Evolutionary conservation across 2,797 vertebrate species (phyloP), one percentile per base, ranked within the genome.

Genomic region (Macroramphosus scolopax): DNA sequence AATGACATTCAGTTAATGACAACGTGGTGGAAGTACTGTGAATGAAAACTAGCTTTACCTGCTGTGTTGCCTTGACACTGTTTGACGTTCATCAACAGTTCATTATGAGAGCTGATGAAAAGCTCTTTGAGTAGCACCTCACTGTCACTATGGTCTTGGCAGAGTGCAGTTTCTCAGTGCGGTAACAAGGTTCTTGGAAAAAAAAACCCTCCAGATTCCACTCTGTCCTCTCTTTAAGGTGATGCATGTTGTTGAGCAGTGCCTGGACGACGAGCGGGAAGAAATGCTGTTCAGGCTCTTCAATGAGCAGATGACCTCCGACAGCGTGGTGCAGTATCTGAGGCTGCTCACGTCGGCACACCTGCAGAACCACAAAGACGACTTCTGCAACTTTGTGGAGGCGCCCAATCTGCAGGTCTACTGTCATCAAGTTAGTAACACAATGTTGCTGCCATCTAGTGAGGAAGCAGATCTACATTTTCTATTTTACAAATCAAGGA

Each of bases 361-460:
- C 80, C 81, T 94, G 59, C 89, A 83, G 69, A 92, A 85, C 75
- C 75, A 89, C 0, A 77, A 87, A 0, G 90, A 92, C 16, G 91
- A 92, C 79, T 94, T 92, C 78, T 73, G 80, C 25, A 84, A 91
- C 71, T 94, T 94, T 63, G 78, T 94, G 5, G 92, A 92, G 53
- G 88, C 90, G 1, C 87, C 90, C 22, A 79, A 84, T 60, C 79
- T 94, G 13, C 87, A 79, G 5, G 82, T 76, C 25, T 93, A 93
- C 83, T 94, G 92, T 54, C 77, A 76, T 34, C 89, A 93, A 10
- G 93, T 94, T 32, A 69, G 90, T 88, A 25, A 17, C 5, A 25
- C 2, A n/a, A n/a, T 35, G 34, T 18, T 75, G 43, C 70, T 72
- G 59, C 69, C 57, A 62, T 51, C 58, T 72, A 62, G 54, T 72